A percentile compares a stretch with the other conserved stretches of the same genome.
Conservation (phyloP, 1,140 invertebrate genomes). For the Drosophila kikkawai region DNA sequence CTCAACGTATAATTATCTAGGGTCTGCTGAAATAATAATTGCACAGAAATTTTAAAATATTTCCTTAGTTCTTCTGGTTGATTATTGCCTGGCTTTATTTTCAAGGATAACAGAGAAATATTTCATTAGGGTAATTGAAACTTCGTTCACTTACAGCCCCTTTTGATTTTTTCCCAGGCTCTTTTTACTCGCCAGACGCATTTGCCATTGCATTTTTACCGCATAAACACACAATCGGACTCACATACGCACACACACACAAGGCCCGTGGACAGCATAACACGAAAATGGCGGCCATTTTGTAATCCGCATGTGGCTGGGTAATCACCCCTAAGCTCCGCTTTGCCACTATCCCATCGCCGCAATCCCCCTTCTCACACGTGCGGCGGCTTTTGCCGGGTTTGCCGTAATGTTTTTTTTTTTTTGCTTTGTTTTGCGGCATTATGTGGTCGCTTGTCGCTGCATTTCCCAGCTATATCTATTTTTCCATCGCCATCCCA, state of each 20-base stretch:
- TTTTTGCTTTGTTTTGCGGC: conserved; percentile 63
- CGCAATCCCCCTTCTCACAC: conserved; percentile 15
- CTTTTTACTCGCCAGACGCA: conserved; percentile 25
- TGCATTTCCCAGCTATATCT: conserved; percentile 25
- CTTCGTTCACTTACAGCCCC: conserved; percentile 1
- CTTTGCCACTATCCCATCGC: conserved; percentile 35
- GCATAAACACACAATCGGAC: conserved; percentile 41
- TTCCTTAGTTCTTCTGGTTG: neutral
- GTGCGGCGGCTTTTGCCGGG: conserved; percentile 68
- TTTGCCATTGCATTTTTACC: conserved; percentile 72
- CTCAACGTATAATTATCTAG: neutral
- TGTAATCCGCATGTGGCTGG: conserved; percentile 82
- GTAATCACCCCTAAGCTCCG: conserved; percentile 73
- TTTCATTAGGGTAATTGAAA: neutral
- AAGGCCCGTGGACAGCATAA: conserved; percentile 27
- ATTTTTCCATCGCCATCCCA: conserved; percentile 10
- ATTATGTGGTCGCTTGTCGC: conserved; percentile 70
- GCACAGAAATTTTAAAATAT: neutral
- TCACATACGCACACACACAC: neutral
- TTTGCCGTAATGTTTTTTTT: conserved; percentile 49
- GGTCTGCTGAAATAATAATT: neutral
- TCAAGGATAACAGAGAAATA: neutral
- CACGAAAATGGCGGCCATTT: conserved; percentile 79
- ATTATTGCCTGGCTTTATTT: neutral
- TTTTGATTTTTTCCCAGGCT: conserved; percentile 16